Evolutionary conservation across 1,140 invertebrate species (phyloP).

Genomic region (Phortica variegata): DNA sequence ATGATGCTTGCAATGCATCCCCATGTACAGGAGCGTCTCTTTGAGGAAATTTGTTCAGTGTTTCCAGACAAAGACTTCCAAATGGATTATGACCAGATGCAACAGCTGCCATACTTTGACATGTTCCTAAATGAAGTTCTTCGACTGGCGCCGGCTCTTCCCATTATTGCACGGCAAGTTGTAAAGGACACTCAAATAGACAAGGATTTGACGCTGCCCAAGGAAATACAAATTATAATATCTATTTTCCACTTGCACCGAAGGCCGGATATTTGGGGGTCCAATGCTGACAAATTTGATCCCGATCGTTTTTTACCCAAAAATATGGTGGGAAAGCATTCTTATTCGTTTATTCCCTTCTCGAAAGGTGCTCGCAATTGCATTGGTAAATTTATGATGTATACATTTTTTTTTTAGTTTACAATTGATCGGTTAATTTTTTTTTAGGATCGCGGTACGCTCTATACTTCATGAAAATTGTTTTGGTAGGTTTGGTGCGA

Average conservation of each 20-base stretch:
- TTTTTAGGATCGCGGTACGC: background rate
- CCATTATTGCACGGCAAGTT: background rate
- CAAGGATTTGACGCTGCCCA: background rate
- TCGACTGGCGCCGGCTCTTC: background rate
- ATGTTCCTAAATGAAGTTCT: background rate
- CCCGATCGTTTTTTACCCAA: slow-evolving; percentile 70
- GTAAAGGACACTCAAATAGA: background rate
- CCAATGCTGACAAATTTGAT: slow-evolving; percentile 60
- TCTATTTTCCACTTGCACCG: slow-evolving; percentile 29
- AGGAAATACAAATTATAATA: background rate
- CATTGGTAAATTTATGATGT: background rate
- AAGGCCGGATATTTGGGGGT: slow-evolving; percentile 42
- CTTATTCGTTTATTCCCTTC: background rate
- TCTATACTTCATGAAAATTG: background rate
- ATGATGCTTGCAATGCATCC: slow-evolving; percentile 12
- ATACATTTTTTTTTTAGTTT: background rate
- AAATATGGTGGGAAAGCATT: slow-evolving; percentile 33
- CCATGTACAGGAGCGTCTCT: slow-evolving; percentile 2
- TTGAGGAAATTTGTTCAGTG: background rate
- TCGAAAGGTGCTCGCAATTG: background rate
- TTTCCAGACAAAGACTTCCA: background rate
- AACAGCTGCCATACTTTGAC: background rate
- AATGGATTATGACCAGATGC: background rate
- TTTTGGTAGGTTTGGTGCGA: background rate
- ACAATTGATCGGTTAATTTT: no score